phyloP scores from a whole-genome alignment of 2,113 vertebrate species.

The Sebastes fasciatus region DNA sequence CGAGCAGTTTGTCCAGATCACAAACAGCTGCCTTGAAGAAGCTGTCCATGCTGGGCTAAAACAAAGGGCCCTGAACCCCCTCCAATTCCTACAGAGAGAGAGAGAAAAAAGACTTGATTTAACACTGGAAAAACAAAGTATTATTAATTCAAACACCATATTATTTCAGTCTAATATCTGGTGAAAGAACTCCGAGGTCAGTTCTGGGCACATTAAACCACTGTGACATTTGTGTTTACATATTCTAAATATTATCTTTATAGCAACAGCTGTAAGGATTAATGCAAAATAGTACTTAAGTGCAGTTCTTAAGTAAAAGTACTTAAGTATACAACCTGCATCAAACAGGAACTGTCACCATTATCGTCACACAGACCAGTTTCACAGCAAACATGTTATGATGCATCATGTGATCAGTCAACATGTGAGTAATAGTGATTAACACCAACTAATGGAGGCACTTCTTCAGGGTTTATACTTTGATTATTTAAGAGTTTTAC shows the following conservation, averaged over 20 bases:
- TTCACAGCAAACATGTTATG: background rate
- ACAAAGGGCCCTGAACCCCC: constrained; percentile 35
- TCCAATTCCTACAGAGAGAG: constrained; percentile 17
- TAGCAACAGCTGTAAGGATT: no score
- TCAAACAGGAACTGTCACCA: no score
- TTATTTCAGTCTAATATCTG: no score
- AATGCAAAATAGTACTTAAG: no score
- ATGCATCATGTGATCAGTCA: constrained; percentile 11
- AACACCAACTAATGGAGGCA: background rate
- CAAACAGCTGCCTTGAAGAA: constrained; percentile 97
- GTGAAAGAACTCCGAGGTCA: no score
- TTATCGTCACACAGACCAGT: background rate
- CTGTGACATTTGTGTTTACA: no score
- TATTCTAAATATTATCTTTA: no score
- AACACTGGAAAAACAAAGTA: background rate
- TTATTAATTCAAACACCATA: background rate
- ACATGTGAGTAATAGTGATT: background rate
- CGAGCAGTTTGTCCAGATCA: constrained; percentile 96
- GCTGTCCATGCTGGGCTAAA: constrained; percentile 91
- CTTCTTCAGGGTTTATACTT: background rate
- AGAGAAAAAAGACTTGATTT: background rate
- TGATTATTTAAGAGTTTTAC: no score
- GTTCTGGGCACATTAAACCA: no score
- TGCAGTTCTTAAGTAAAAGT: no score
- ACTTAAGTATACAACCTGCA: background rate